Evolutionary conservation across 2,797 vertebrate species (phyloP), one percentile per base, ranked within the genome.

Genomic region (Hozukius guyotensis): DNA sequence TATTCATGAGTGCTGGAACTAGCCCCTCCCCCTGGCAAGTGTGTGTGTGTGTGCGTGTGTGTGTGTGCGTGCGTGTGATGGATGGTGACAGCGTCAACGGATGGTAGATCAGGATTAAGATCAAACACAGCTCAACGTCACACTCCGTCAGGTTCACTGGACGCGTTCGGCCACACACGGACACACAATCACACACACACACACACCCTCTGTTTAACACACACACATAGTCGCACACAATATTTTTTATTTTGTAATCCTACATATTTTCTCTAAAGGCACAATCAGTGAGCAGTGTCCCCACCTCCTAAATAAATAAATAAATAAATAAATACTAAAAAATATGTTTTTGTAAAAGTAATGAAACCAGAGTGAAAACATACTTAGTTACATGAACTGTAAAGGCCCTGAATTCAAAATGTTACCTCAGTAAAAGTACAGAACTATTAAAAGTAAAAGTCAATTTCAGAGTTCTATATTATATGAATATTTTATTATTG

Each of bases 1-100:
- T 98, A 99, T 98, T 99, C 97, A 98, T 98, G 97, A 98, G 91
- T 96, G 96, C 96, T 96, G 96, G 96, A 97, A 97, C 97, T 97
- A 96, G 97, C 97, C 97, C 97, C 97, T 97, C 97, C 97, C 97
- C 95, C 66, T 80, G 65, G 82, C 10, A 93, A 96, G 96, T 96
- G 22, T 78, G 63, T 72, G 56, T 66, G 70, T 70, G 49, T 56
- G 72, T 67, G 34, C 34, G 75, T 69, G 49, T 56, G 31, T 46
- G 49, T 63, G 93, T 95, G 96, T 96, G 96, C 94, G 96, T 95
- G 95, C 95, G 94, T 96, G 96, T 96, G 97, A 98, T 97, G 95
- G 96, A 97, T 97, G 97, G 95, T 97, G 97, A 97, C 97, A 97
- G 95, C 94, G 85, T 95, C 97, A 96, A 96, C 93, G 95, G 95